Base-by-base conservation (phyloP, 1,140 invertebrate genomes). In the Caligus rogercresseyi region DNA sequence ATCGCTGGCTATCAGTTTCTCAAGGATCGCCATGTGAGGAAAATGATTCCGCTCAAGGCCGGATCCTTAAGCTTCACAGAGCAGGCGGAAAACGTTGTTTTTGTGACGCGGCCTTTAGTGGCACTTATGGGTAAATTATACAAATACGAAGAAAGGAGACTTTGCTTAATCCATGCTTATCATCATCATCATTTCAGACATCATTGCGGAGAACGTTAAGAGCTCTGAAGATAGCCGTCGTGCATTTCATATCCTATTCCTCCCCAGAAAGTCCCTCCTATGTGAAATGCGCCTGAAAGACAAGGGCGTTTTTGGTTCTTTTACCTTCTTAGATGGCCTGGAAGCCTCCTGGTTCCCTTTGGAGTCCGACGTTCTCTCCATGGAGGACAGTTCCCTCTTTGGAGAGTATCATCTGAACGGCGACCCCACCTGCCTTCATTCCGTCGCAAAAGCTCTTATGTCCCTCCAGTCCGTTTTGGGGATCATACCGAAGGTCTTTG, bases 321-420 rank as follows among this genome's bases (percentile, higher is more conserved):
- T 95, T 61, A 80, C 79, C 0, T 75, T 82, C 14, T 80, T 91
- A 43, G 84, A 89, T 69, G 89, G 95, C 75, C 85, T 91, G 67
- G 78, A 82, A 63, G 85, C 91, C 71, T 83, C 89, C 68, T 79
- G 96, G 16, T 88, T 89, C 72, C 89, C 91, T 0, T 81, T 95
- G 70, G 92, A 97, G 69, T 84, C 79, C 72, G 93, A 97, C 78
- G 75, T 96, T 0, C 77, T 96, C 64, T 93, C 90, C 2, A 87
- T 97, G 83, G 91, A 96, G 76, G 76, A 89, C 64, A 81, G 82
- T 53, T 78, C 80, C 15, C 94, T 83, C 69, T 70, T 75, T 64
- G 81, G 86, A 70, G 89, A 94, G 72, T 85, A 83, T 68, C 78
- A 82, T 66, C 74, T 94, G 54, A 86, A 95, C 70, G 87, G 86